phyloP scores from a whole-genome alignment of 2,113 vertebrate species.

The Cynocephalus volans region DNA sequence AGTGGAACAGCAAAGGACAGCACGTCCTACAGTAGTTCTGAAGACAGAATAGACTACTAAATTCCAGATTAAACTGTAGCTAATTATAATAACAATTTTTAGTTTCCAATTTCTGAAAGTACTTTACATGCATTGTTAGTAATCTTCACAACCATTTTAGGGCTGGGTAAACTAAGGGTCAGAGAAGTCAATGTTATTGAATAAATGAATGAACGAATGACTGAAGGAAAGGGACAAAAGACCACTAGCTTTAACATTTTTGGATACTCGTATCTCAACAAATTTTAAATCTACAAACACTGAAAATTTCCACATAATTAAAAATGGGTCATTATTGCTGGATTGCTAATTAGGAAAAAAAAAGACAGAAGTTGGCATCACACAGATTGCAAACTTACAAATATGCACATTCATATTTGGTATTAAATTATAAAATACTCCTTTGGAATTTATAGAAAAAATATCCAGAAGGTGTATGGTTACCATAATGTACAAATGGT shows the following conservation, averaged over 20 bases:
- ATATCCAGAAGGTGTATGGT: too few relatives aligned
- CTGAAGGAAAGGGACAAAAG: not conserved
- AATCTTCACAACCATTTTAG: not conserved
- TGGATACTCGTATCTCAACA: not conserved
- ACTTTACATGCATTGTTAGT: not conserved
- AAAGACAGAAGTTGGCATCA: not conserved
- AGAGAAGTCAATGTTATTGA: slow-evolving; percentile 26
- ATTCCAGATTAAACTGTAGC: not conserved
- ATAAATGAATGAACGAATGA: not conserved
- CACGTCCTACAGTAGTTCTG: not conserved
- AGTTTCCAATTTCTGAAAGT: slow-evolving; percentile 10
- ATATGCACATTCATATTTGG: too few relatives aligned
- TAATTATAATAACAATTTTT: not conserved
- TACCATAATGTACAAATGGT: too few relatives aligned
- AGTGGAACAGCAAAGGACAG: not conserved
- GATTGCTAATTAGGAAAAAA: not conserved
- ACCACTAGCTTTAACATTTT: not conserved
- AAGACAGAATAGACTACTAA: not conserved
- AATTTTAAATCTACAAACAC: not conserved
- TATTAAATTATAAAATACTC: too few relatives aligned
- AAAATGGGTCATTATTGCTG: not conserved
- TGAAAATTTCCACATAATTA: slow-evolving; percentile 27
- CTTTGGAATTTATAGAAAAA: too few relatives aligned
- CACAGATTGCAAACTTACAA: too few relatives aligned
- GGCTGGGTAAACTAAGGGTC: not conserved